Evolutionary conservation across 92 coral and sea anemone species (phyloP), one percentile per base, ranked within the genome.

Genomic region (Desmophyllum pertusum): DNA sequence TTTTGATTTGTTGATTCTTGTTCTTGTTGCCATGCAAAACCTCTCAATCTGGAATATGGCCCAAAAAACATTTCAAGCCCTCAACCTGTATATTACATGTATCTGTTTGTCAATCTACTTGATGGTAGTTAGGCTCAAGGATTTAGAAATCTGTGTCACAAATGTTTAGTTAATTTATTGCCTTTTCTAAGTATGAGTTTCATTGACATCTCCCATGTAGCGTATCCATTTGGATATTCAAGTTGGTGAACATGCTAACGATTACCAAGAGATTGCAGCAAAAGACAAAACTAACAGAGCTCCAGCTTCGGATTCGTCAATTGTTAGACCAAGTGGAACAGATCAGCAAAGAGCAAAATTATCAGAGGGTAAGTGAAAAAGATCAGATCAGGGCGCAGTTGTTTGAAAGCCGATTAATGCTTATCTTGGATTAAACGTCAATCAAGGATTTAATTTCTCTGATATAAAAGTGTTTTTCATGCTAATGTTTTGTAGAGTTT

Each of bases 231-330:
- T 97, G 81, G 99, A 97, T 72, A 87, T 97, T 53, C 98, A 94
- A 90, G 99, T 97, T 79, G 99, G 99, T 10, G 99, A 97, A 61
- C 99, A 97, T 61, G 94, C 99, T 36, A 97, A 97, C 81, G 99
- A 97, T 83, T 97, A 97, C 83, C 91, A 98, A 55, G 97, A 97
- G 84, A 97, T 97, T 83, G 99, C 99, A 15, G 91, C 99, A 70
- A 97, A 97, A 80, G 99, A 97, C 83, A 97, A 97, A n/a, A 82
- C 85, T 97, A 53, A 97, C 99, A 69, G 99, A 97, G 69, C 92
- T 97, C 25, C 98, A 97, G 94, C 89, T 97, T 31, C 91, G 99
- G 15, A 92, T 97, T 78, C 87, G 99, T 81, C 99, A 96, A 66
- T 62, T 96, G 75, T 82, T 96, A 51, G 99, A 96, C 84, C 99